Evolutionary conservation across 2,888 invertebrate species (phyloP), one percentile per base, ranked within the genome.

Genomic region (Candidula unifasciata): DNA sequence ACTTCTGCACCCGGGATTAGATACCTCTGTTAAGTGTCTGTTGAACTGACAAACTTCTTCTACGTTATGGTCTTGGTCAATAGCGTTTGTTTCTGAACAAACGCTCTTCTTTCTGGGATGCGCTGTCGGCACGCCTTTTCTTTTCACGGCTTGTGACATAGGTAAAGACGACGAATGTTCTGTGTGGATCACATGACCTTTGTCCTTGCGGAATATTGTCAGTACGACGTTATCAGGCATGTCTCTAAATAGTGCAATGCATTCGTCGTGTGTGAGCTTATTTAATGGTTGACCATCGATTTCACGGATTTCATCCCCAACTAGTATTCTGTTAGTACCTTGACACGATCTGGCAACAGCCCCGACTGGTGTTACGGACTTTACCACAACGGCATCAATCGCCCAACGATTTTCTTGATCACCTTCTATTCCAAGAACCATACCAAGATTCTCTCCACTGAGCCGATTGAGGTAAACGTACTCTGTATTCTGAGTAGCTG

Each of bases 381-480:
- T 90, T 35, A 98, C 97, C 87, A 96, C 96, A 79, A 98, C 95
- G 89, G 96, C 95, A 86, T 96, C 95, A 1, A 98, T 97, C 89
- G 95, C 96, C 92, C 97, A 97, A 18, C 95, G 95, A 60, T 96
- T 96, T 89, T 96, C 96, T 66, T 96, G 96, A 24, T 97, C 97
- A 69, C 97, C 97, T 94, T 98, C 97, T 92, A 98, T 97, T 93
- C 97, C 97, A 0, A 98, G 94, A 0, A 97, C 97, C 91, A 98
- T 96, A 1, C 98, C 98, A 13, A 98, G 95, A 66, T 97, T 95
- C 92, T 98, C 98, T 0, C 98, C 98, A 0, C 97, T 97, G 82
- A 98, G 95, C 88, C 98, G 95, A 89, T 96, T 96, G 80, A 98
- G 96, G 82, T 96, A 95, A 64, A 98, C 78, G 35, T 77, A 77